These are phyloP conservation scores for Lycocerus yunnanus DNA, from an alignment of 2,888 invertebrate species.

Conservation along the genomic window DNA sequence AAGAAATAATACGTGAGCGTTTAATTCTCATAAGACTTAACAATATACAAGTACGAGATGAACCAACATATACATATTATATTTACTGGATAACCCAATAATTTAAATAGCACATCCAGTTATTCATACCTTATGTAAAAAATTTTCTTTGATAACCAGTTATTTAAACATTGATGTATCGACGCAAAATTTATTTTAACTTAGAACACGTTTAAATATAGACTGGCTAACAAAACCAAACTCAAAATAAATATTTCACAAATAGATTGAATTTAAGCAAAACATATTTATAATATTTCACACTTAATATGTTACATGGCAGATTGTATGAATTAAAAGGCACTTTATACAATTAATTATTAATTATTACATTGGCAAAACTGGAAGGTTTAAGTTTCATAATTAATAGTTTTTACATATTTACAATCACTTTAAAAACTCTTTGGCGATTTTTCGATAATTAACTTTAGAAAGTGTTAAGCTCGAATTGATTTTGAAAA, in stretches of 20 bases:
- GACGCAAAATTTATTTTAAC: neutral
- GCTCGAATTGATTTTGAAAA: conserved; percentile 17
- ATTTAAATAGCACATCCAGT: conserved; percentile 50
- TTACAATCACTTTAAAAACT: conserved; percentile 33
- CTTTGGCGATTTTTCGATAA: conserved; percentile 9
- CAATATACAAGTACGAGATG: conserved; percentile 57
- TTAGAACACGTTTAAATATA: neutral
- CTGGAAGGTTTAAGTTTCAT: conserved; percentile 56
- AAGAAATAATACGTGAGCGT: conserved; percentile 42
- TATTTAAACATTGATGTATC: neutral
- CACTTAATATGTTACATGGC: conserved; percentile 41
- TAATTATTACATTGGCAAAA: conserved; percentile 53
- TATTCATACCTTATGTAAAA: conserved; percentile 46
- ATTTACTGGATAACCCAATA: conserved; percentile 58
- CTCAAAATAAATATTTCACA: conserved; percentile 15
- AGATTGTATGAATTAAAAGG: conserved; percentile 54
- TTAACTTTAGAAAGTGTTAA: conserved; percentile 16
- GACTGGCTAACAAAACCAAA: conserved; percentile 1
- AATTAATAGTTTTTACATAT: conserved; percentile 37
- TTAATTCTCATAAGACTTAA: conserved; percentile 50
- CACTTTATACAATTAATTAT: conserved; percentile 54
- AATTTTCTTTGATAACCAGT: neutral
- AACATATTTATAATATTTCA: conserved; percentile 1
- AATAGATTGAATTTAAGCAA: conserved; percentile 18
- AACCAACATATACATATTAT: conserved; percentile 54